Evolutionary conservation across 2,888 invertebrate species (phyloP), one percentile per base, ranked within the genome.

Genomic region (Zeuzera pyrina): DNA sequence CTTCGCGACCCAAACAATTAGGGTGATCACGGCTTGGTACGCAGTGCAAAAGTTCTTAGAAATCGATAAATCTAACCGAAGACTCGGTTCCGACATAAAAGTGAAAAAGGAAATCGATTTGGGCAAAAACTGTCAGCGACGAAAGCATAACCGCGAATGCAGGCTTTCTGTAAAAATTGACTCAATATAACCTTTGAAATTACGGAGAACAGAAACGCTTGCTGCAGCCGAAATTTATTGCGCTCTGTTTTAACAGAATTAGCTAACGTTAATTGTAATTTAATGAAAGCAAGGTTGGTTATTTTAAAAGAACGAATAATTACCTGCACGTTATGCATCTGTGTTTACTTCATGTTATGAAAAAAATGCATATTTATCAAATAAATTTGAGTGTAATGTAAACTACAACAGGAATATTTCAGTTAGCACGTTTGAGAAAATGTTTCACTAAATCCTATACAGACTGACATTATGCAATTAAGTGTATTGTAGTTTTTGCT

Each of bases 21-120:
- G 81, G 62, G 74, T 70, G 71, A 67, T 83, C 78, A 68, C 79
- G 54, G 70, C 59, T 64, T 77, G 81, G 79, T 78, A 81, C 81
- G 71, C 60, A 58, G 50, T 57, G 52, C 51, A 49, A 56, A 47
- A 55, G 52, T 59, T 58, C 53, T 54, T 45, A 43, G 48, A 49
- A 68, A 78, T 81, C 81, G 70, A 81, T 81, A 73, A 43, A 41
- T 52, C 50, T 51, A 54, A 27, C 55, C 51, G 48, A 42, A 56
- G 56, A 53, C 56, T 59, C 23, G 31, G 24, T 31, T 59, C 58
- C 53, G 52, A 52, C 49, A 49, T 51, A 42, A 57, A 45, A 41
- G 24, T 32, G 16, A 11, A 12, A 42, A 49, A 45, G 47, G 47
- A 48, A 47, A 59, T 52, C 49, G 51, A 55, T 52, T 50, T 42